Evolutionary conservation across 2,888 invertebrate genomes (phyloP).

Genomic region (Sycophila texana): DNA sequence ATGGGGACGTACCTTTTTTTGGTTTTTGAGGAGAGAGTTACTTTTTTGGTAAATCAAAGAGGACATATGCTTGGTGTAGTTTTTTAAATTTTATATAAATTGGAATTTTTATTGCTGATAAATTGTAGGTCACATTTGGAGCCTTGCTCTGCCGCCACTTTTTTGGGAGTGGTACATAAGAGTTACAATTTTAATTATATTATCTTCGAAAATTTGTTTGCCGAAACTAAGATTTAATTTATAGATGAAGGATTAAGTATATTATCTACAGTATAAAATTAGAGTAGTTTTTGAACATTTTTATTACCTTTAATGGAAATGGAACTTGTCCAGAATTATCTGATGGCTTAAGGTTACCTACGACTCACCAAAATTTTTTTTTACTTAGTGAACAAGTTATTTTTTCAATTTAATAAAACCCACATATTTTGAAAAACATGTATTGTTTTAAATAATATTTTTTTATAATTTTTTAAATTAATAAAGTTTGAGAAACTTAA

Average conservation of each 20-base stretch:
- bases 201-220: no score
- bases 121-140: conserved; percentile 23
- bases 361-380: background rate
- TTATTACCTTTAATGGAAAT: background rate
- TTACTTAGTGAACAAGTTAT: background rate
- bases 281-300: background rate
- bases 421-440: background rate
- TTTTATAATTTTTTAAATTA: background rate
- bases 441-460: background rate
- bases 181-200: background rate
- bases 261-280: background rate
- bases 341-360: background rate
- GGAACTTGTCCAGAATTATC: background rate
- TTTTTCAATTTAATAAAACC: background rate
- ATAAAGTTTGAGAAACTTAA: background rate
- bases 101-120: background rate
- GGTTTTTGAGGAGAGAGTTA: background rate
- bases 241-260: background rate
- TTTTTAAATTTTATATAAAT: background rate
- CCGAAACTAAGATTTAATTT: background rate
- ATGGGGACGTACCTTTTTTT: conserved; percentile 23
- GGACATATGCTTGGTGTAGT: background rate
- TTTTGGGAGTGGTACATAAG: background rate
- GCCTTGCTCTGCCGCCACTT: conserved; percentile 4
- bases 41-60: background rate